These are phyloP conservation scores for Phoxinus phoxinus DNA, from an alignment of 2,113 vertebrate species.

Conservation along the genomic window DNA sequence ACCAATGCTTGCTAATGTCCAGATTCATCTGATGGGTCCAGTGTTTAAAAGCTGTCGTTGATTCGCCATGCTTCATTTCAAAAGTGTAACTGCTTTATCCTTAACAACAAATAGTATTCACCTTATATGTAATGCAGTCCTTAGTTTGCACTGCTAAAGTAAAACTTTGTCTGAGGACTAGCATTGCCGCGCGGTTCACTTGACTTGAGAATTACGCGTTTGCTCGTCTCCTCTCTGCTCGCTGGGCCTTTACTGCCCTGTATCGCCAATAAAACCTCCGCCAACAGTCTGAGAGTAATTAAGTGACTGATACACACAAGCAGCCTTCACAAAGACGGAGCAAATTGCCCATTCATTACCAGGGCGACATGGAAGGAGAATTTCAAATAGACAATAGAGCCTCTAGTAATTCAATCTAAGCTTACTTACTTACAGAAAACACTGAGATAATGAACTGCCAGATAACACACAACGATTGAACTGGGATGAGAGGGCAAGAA, in stretches of 20 bases:
- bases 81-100: too few relatives aligned
- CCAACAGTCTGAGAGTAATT: conserved; percentile 88
- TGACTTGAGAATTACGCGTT: conserved; percentile 36
- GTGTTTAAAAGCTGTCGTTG: background rate
- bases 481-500: conserved; percentile 50
- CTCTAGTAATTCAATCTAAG: conserved; percentile 98
- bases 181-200: background rate
- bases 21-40: background rate
- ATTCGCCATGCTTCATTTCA: background rate
- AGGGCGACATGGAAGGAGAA: conserved; percentile 88
- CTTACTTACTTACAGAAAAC: conserved; percentile 99
- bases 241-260: conserved; percentile 72
- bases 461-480: conserved; percentile 84
- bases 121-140: background rate
- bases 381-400: conserved; percentile 90
- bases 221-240: conserved; percentile 45
- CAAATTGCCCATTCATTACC: conserved; percentile 99
- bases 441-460: conserved; percentile 98
- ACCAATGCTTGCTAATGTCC: background rate
- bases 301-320: conserved; percentile 93
- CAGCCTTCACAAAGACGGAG: conserved; percentile 93
- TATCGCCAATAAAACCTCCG: conserved; percentile 85
- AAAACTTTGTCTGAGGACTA: background rate
- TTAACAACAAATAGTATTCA: too few relatives aligned
- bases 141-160: background rate